Evolutionary conservation across 1,140 invertebrate species (phyloP).

Genomic region (Metaphire vulgaris): DNA sequence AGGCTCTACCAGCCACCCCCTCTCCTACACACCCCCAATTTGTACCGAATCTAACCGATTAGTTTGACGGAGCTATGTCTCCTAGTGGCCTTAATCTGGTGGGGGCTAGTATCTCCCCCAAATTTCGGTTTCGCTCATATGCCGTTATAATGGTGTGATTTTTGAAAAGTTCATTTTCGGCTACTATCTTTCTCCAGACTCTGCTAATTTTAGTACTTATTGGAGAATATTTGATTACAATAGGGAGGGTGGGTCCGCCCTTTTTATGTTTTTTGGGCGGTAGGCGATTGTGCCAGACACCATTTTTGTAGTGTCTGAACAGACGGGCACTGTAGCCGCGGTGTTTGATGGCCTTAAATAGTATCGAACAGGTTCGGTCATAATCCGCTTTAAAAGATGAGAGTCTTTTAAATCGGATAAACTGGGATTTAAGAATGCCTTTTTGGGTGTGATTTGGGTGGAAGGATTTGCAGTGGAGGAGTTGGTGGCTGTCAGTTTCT

Average conservation of each 20-base stretch:
- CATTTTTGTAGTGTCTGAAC: neutral
- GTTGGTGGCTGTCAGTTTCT: neutral
- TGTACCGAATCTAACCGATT: too few species aligned
- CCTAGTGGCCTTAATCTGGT: neutral
- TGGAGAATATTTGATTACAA: neutral
- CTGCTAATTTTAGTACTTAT: neutral
- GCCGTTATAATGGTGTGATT: neutral
- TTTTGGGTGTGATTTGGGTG: conserved; percentile 4
- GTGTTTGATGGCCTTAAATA: neutral
- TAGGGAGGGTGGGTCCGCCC: neutral
- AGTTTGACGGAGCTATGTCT: neutral
- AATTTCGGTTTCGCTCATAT: neutral
- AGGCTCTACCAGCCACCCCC: too few species aligned
- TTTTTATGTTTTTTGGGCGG: neutral
- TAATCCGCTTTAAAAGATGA: neutral
- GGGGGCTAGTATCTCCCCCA: neutral
- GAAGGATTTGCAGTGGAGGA: neutral
- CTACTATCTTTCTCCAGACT: neutral
- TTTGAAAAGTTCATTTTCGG: neutral
- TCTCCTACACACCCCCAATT: too few species aligned
- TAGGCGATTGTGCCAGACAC: neutral
- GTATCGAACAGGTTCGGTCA: neutral
- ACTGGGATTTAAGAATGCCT: conserved; percentile 4
- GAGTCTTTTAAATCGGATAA: neutral
- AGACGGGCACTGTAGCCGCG: neutral